Conservation (phyloP, 1,140 invertebrate genomes). For the Diabrotica virgifera region DNA sequence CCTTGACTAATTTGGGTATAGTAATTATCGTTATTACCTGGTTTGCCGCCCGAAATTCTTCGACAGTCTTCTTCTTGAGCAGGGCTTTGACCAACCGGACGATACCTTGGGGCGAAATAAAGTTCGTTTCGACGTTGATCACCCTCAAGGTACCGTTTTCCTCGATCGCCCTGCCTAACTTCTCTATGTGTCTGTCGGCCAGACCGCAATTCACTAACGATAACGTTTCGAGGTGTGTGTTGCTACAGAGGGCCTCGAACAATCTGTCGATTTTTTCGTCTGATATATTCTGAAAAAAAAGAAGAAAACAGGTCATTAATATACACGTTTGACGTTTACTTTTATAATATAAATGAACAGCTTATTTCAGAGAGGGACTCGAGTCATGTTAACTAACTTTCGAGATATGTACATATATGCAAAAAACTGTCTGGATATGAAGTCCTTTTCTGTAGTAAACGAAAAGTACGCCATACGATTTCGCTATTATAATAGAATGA, state of each 20-base stretch:
- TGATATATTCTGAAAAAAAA: constrained; percentile 81
- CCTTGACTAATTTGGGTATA: too few species aligned
- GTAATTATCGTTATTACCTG: constrained; percentile 64
- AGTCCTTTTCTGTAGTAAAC: too few species aligned
- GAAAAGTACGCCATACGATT: too few species aligned
- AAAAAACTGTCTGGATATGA: too few species aligned
- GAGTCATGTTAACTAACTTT: too few species aligned
- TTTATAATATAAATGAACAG: too few species aligned
- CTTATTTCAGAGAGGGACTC: too few species aligned
- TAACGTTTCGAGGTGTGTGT: constrained; percentile 88
- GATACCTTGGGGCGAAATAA: constrained; percentile 81
- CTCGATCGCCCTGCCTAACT: constrained; percentile 80
- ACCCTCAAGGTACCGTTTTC: constrained; percentile 84
- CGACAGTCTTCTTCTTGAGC: constrained; percentile 79
- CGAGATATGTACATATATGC: too few species aligned
- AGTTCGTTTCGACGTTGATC: constrained; percentile 96
- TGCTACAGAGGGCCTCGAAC: constrained; percentile 83
- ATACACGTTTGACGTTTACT: too few species aligned
- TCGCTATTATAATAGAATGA: too few species aligned
- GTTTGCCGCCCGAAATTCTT: constrained; percentile 93
- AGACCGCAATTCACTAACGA: constrained; percentile 92
- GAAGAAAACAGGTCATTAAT: not conserved
- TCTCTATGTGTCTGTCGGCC: constrained; percentile 80
- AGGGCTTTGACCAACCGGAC: constrained; percentile 82
- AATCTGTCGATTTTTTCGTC: constrained; percentile 91